Base-by-base conservation (phyloP, 2,797 vertebrate species). In the Carduelis carduelis region DNA sequence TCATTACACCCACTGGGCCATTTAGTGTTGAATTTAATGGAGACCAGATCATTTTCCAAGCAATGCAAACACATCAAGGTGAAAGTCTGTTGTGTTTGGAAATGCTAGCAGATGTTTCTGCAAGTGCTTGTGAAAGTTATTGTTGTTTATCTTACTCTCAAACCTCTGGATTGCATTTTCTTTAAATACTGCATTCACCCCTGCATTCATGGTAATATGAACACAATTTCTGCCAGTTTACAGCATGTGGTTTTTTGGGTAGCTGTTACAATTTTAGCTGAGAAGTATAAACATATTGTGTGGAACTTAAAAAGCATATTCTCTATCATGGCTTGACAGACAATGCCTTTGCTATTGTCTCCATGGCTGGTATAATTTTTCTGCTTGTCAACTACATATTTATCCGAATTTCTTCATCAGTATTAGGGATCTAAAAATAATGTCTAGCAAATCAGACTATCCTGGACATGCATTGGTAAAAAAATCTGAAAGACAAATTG, bases 11-110 rank as follows among this genome's bases (percentile, higher is more conserved):
- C 97, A 86, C 75, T 89, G 96, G 94, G 84, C 59, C 80, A 89
- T 80, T 97, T 95, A 97, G 95, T 68, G 44, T 87, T 92, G 87
- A 85, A 95, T 95, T 96, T 96, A 97, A 94, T 95, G 59, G 64
- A 77, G 90, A 94, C 74, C 30, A 93, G 71, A 95, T 97, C 24
- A 75, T 96, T 95, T 97, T 89, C 94, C 61, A 90, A 94, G 85
- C 79, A 96, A 72, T 69, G 64, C 77, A 96, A 97, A 93, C 80
- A 94, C 39, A 95, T 94, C 52, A 70, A 84, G 41, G 83, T 92
- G 90, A 93, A 96, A 94, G 50, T 55, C 47, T 88, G 60, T 86
- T 95, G 21, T 96, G 80, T 68, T 68, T 64, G 68, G 47, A 87
- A 95, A 77, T 47, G 70, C 89, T 86, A 90, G 61, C 91, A 74